Conservation (phyloP, 2,113 vertebrate genomes). For the Raja brachyura region DNA sequence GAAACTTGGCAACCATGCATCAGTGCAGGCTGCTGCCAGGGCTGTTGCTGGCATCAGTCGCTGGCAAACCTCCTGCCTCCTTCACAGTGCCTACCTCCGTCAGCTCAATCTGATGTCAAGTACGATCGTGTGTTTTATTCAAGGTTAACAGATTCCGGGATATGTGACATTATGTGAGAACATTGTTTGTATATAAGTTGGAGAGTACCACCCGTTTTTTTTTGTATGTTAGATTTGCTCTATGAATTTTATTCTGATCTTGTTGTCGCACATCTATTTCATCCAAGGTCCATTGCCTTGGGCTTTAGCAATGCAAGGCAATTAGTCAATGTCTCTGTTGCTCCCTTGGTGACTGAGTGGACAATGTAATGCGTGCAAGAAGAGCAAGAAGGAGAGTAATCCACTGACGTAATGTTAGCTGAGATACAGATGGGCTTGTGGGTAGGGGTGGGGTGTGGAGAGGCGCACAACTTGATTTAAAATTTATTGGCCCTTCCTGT, state of each 20-base stretch:
- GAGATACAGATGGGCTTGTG: background rate
- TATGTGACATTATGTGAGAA: background rate
- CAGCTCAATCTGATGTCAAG: background rate
- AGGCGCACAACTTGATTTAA: too few relatives aligned
- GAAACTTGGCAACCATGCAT: background rate
- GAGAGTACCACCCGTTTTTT: background rate
- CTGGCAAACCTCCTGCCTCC: background rate
- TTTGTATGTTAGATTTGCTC: too few relatives aligned
- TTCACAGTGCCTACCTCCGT: background rate
- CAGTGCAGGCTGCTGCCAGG: background rate
- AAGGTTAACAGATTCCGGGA: background rate
- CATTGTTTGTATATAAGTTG: background rate
- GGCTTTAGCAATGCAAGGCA: background rate
- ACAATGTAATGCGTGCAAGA: background rate
- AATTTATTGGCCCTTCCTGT: too few relatives aligned
- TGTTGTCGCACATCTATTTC: too few relatives aligned
- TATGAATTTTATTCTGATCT: too few relatives aligned
- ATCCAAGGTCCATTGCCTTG: background rate
- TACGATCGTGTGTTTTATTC: background rate
- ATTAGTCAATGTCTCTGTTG: background rate
- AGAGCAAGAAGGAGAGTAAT: background rate
- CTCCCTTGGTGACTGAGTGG: background rate
- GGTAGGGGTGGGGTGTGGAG: too few relatives aligned
- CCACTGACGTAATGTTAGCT: background rate
- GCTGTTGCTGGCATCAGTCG: background rate